phyloP scores from a whole-genome alignment of 2,113 vertebrate species.

The Neodon shergylaensis region DNA sequence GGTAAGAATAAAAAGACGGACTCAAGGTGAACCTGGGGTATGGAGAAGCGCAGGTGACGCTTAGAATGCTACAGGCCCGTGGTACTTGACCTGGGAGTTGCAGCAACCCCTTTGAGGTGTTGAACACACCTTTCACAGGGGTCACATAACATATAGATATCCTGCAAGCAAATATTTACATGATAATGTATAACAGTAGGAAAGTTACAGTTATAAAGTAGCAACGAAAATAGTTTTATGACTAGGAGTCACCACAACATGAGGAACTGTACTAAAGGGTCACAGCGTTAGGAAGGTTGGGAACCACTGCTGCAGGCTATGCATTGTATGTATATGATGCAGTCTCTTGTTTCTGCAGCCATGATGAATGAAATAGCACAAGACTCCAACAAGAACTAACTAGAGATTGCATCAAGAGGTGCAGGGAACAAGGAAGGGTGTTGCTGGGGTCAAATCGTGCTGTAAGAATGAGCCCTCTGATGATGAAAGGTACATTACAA shows the following conservation, averaged over 20 bases:
- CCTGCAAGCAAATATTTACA: neutral
- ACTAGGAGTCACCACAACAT: neutral
- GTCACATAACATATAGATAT: neutral
- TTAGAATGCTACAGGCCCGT: neutral
- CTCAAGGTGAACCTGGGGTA: neutral
- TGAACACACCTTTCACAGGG: neutral
- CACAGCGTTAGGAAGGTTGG: neutral
- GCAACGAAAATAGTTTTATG: neutral
- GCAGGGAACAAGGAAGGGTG: neutral
- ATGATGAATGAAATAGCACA: neutral
- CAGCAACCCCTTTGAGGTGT: neutral
- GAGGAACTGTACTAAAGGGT: neutral
- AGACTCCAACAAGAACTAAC: neutral
- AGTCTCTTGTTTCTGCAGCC: neutral
- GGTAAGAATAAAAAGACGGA: too few relatives aligned
- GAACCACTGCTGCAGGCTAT: too few relatives aligned
- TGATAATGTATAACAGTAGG: neutral
- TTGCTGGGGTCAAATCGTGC: neutral
- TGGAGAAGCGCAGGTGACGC: fast-evolving
- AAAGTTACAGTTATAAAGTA: neutral
- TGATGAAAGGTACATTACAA: neutral
- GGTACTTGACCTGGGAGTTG: neutral
- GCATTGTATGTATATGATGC: neutral
- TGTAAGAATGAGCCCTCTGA: neutral
- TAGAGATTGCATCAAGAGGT: neutral